Base-by-base conservation (phyloP, 2,888 invertebrate species). In the Mythimna loreyi region DNA sequence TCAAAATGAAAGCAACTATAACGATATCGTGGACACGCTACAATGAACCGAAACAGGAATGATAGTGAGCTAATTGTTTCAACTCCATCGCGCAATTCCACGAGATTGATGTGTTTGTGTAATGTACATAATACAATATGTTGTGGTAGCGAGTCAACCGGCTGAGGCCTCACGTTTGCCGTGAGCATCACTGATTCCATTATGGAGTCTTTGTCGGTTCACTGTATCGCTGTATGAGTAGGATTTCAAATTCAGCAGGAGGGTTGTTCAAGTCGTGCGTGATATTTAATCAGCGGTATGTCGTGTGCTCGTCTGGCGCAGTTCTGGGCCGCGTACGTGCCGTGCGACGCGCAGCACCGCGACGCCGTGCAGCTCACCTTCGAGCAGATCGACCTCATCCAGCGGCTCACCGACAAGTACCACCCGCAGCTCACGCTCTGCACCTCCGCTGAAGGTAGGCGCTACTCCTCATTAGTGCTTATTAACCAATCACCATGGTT, bases 321-420 rank as follows among this genome's bases (percentile, higher is more conserved):
- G 98, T 98, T 98, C 92, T 98, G 98, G 98, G 98, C 98, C 56
- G 98, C 98, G 78, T 98, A 98, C 96, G 98, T 98, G 86, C 97
- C 97, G 56, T 98, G 98, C 92, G 97, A 97, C 84, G 97, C 98
- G 57, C 98, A 98, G 91, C 97, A 98, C 91, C 97, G 97, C 86
- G 98, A 98, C 89, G 98, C 98, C 57, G 98, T 98, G 84, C 97
- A 98, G 89, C 96, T 98, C 85, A 98, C 98, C 43, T 96, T 98
- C 87, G 98, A 98, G 89, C 98, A 98, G 93, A 97, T 98, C 88
- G 98, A 98, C 94, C 96, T 98, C 85, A 98, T 98, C 90, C 97
- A 98, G 89, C 96, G 98, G 80, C 97, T 98, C 85, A 97, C 98
- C 9, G 97, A 97, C 85, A 97, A 97, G 89, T 98, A 98, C 92